phyloP scores from a whole-genome alignment of 2,888 invertebrate genomes.

The Altica lythri region DNA sequence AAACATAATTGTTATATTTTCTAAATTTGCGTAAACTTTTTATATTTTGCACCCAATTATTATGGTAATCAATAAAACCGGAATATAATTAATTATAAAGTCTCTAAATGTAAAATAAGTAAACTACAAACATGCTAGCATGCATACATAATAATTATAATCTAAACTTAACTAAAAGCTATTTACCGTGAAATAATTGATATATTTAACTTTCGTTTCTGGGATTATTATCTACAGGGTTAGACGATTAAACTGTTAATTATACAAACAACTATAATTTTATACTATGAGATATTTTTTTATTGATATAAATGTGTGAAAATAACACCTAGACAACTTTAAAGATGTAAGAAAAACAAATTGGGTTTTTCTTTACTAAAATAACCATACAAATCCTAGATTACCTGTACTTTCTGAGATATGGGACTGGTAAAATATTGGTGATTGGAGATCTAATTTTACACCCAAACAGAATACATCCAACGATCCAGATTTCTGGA shows the following conservation, averaged over 20 bases:
- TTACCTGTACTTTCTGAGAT: no score
- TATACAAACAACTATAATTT: no score
- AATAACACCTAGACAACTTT: no score
- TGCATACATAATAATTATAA: neutral
- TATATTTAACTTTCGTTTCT: slow-evolving; percentile 31
- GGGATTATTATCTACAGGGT: slow-evolving; percentile 18
- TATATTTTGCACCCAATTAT: slow-evolving; percentile 26
- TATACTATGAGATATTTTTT: neutral
- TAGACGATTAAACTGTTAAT: no score
- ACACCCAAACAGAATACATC: no score
- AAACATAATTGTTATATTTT: slow-evolving; percentile 18
- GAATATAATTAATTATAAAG: neutral
- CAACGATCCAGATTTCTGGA: no score
- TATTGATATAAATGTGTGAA: neutral
- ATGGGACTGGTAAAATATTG: no score
- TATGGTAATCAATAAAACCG: slow-evolving; percentile 22
- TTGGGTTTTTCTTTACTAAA: no score
- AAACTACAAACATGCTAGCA: neutral
- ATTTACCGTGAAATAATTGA: slow-evolving; percentile 15
- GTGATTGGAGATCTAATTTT: no score
- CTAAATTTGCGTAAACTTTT: slow-evolving; percentile 29
- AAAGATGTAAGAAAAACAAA: no score
- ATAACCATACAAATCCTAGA: no score
- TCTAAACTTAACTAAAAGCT: slow-evolving; percentile 7
- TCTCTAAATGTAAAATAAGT: neutral